Base-by-base conservation (phyloP, 2,113 vertebrate species). In the Sinosuthora webbiana region DNA sequence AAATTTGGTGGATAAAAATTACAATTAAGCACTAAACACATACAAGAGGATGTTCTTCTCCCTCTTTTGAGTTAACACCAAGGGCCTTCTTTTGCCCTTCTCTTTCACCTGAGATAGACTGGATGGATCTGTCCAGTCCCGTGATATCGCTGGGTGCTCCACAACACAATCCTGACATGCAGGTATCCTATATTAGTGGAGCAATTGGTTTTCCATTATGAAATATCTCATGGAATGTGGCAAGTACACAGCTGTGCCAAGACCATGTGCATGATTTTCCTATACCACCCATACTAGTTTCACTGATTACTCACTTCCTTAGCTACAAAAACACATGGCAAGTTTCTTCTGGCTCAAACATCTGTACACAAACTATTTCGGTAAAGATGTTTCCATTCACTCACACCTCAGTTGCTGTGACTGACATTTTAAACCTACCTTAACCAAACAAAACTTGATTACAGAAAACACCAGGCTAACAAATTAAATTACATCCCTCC, bases 221-320 rank as follows among this genome's bases (percentile, higher is more conserved):
- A 90, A 92, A 89, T 89, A 95, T 53, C 74, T 87, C 70, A 69
- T 73, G 87, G 87, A 95, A 97, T 95, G 78, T 55, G 76, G 68
- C 74, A 87, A 93, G 84, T 52, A 77, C 10, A 20, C 35, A 82
- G 71, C 57, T 73, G 70, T 87, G 92, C 94, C 93, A 96, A 93
- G 76, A 52, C 60, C 73, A 80, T 86, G 78, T 87, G 89, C 83
- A 44, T 33, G 81, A 87, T 94, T 96, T 96, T 96, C 90, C 93
- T 94, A 95, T 90, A 86, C 71, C 94, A 95, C 94, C 91, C 90
- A 88, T 94, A 80, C 77, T 90, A 50, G 89, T 93, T 95, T 90
- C 87, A 89, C 89, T 65, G 83, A 90, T 96, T 94, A 93, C 87
- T 96, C 91, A 97, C 90, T 97, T 97, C 93, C 95, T 97, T 93